Evolutionary conservation across 1,140 invertebrate genomes (phyloP).

Genomic region (Lasioglossum baleicum): DNA sequence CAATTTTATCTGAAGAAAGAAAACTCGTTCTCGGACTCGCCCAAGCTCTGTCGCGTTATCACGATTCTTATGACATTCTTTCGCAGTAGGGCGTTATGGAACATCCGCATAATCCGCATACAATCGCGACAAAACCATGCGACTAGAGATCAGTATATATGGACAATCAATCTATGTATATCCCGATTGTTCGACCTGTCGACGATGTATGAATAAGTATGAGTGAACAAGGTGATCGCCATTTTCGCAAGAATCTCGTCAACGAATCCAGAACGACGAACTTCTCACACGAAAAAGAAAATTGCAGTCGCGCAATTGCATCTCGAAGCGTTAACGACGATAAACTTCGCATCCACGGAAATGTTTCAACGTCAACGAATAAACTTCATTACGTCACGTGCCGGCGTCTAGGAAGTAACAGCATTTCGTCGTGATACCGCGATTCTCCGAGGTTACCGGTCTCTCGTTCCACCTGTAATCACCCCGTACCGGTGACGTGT

Average conservation of each 20-base stretch:
- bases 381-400: too few species aligned
- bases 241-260: too few species aligned
- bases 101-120: background rate
- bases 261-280: background rate
- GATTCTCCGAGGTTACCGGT: background rate
- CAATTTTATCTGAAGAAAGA: background rate
- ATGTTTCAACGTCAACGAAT: background rate
- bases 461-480: background rate
- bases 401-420: too few species aligned
- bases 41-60: background rate
- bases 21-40: slow-evolving; percentile 4
- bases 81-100: too few species aligned
- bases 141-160: too few species aligned
- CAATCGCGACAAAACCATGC: background rate
- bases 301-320: background rate
- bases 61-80: background rate
- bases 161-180: too few species aligned
- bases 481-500: too few species aligned
- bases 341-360: background rate
- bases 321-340: background rate
- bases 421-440: too few species aligned
- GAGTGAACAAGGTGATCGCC: too few species aligned
- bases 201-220: too few species aligned
- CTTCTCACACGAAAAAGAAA: too few species aligned
- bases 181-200: too few species aligned